Conservation (phyloP, 2,797 vertebrate species). For the Apogon talboti region DNA sequence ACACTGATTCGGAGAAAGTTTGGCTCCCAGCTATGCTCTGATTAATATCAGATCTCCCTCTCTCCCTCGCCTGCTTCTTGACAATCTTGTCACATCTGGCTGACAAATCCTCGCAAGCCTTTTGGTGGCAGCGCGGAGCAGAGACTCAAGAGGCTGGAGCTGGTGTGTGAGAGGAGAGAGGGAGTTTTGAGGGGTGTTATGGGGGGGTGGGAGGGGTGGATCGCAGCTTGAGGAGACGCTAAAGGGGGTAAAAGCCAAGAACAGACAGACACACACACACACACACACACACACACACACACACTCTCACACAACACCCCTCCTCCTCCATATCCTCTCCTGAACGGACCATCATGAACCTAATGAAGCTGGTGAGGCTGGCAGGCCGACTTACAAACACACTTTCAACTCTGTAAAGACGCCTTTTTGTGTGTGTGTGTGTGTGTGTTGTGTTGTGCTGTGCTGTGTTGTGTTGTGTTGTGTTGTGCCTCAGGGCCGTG, state of each 20-base stretch:
- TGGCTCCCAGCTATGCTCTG: conserved; percentile 92
- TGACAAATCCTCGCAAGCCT: conserved; percentile 91
- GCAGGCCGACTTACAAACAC: conserved; percentile 61
- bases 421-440: conserved; percentile 15
- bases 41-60: conserved; percentile 92
- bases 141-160: conserved; percentile 20
- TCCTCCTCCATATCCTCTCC: conserved; percentile 35
- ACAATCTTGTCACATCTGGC: conserved; percentile 95
- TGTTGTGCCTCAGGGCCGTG: conserved; percentile 31
- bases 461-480: conserved; percentile 36
- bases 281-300: conserved; percentile 23
- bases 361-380: conserved; percentile 86
- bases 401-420: conserved; percentile 25
- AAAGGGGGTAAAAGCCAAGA: conserved; percentile 79
- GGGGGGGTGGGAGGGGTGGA: conserved; percentile 47
- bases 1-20: conserved; percentile 91
- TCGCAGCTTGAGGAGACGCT: conserved; percentile 84
- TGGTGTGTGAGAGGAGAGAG: conserved; percentile 20
- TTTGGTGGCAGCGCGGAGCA: conserved; percentile 81
- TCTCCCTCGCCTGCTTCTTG: conserved; percentile 84
- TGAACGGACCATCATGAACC: conserved; percentile 85
- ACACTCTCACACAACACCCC: conserved; percentile 31
- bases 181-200: conserved; percentile 30
- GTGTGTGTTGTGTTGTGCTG: conserved; percentile 35
- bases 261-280: conserved; percentile 58